Evolutionary conservation across 2,113 vertebrate species (phyloP).

Genomic region (Martes martes): DNA sequence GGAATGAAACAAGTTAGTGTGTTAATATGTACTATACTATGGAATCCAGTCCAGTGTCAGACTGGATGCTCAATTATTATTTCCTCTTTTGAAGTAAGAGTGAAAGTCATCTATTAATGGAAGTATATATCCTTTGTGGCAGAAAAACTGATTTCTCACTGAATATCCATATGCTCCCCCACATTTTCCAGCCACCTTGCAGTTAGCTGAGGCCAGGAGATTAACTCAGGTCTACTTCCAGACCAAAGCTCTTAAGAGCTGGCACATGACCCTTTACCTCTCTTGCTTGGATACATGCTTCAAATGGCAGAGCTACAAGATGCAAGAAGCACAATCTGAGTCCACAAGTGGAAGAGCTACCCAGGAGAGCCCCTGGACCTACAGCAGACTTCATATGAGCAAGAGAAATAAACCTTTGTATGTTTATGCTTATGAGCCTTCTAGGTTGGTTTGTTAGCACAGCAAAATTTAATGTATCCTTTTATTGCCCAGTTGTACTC

Average conservation of each 20-base stretch:
- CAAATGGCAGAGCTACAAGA: slow-evolving; percentile 7
- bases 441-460: background rate
- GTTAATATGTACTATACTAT: background rate
- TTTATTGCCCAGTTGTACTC: slow-evolving; percentile 18
- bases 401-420: background rate
- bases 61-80: background rate
- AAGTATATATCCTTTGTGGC: background rate
- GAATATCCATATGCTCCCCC: background rate
- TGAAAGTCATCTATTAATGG: background rate
- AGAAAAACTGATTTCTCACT: background rate
- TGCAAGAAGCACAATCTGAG: background rate
- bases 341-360: background rate
- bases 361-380: background rate
- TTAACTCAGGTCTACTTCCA: slow-evolving; percentile 34
- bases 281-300: background rate
- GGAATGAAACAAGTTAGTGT: slow-evolving; percentile 4
- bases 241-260: slow-evolving; percentile 24
- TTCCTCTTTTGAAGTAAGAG: slow-evolving; percentile 2
- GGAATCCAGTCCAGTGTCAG: background rate
- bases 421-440: background rate
- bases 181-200: background rate
- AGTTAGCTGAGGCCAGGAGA: background rate
- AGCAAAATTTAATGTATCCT: slow-evolving; percentile 3
- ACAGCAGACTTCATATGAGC: background rate
- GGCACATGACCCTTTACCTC: background rate